Evolutionary conservation across 2,888 invertebrate genomes (phyloP), one percentile per base, ranked within the genome.

Genomic region (Tolmerus cingulatus): DNA sequence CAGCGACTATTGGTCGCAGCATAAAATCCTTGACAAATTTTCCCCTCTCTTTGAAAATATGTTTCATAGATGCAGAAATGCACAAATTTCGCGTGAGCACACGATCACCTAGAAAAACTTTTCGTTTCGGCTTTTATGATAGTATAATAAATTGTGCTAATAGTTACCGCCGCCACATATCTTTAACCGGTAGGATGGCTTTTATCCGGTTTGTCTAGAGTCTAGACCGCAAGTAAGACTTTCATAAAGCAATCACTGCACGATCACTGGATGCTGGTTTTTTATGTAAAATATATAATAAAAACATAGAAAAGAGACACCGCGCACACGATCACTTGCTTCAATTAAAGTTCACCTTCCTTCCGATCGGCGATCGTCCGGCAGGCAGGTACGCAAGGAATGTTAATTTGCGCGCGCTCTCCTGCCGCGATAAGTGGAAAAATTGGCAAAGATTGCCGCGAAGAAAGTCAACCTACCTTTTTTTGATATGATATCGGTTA

Each of bases 401-500:
- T 78, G 78, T 9, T 43, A 40, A 40, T 78, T n/a, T 78, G 78
- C 40, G 14, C 78, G n/a, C 40, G 78, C 19, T 66, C 19, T 66
- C 66, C 66, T 66, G 23, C 19, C 23, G 66, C 23, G 23, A n/a
- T 19, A 66, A 66, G 27, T 19, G 8, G 66, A 19, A 27, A 14
- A 19, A 0, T 46, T 14, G 9, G 43, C 3, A 4, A 4, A 46
- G 27, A 66, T 23, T 23, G 9, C 4, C 34, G 76, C 81, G 81
- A 81, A 46, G 81, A 81, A 46, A 82, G 30, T 79, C n/a, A 90
- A 93, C 94, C 93, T 93, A 95, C 92, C 94, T 95, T 91, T 95
- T 89, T 76, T 91, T 90, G 43, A 89, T 89, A 88, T 90, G 89
- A 86, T 90, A 95, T 88, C 95, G 94, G 27, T 94, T 92, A 90